Conservation (phyloP, 2,888 invertebrate genomes). For the Rutpela maculata region DNA sequence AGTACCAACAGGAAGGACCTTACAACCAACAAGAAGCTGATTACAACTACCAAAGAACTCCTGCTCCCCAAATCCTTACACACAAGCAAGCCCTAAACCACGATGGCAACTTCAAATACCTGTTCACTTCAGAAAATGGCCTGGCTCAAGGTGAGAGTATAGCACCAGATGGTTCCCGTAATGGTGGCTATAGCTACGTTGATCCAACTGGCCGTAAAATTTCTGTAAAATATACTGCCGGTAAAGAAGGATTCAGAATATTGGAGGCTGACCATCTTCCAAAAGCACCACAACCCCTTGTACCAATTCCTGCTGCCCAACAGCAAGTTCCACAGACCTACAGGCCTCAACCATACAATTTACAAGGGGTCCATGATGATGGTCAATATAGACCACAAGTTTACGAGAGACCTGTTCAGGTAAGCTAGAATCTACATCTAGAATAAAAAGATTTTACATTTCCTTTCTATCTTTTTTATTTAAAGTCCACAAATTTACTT, state of each 20-base stretch:
- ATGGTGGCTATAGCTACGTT: slow-evolving; percentile 73
- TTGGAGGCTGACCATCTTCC: slow-evolving; percentile 74
- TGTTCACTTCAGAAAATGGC: slow-evolving; percentile 83
- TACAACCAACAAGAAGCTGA: slow-evolving; percentile 54
- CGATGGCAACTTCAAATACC: slow-evolving; percentile 82
- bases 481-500: too few species aligned
- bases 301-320: slow-evolving; percentile 61
- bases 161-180: slow-evolving; percentile 81
- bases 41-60: slow-evolving; percentile 63
- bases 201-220: slow-evolving; percentile 81
- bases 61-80: slow-evolving; percentile 76
- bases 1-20: background rate
- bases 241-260: slow-evolving; percentile 75
- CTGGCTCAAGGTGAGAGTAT: slow-evolving; percentile 82
- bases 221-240: slow-evolving; percentile 77
- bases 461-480: too few species aligned
- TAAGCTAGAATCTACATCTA: background rate
- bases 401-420: slow-evolving; percentile 57
- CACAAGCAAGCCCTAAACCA: slow-evolving; percentile 81
- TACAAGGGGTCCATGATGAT: slow-evolving; percentile 60
- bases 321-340: slow-evolving; percentile 52
- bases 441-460: too few species aligned
- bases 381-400: slow-evolving; percentile 66
- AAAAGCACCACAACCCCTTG: slow-evolving; percentile 66
- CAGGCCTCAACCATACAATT: slow-evolving; percentile 56